These are phyloP conservation scores for Rhinoderma darwinii DNA, from an alignment of 2,113 vertebrate genomes.

Conservation along the genomic window DNA sequence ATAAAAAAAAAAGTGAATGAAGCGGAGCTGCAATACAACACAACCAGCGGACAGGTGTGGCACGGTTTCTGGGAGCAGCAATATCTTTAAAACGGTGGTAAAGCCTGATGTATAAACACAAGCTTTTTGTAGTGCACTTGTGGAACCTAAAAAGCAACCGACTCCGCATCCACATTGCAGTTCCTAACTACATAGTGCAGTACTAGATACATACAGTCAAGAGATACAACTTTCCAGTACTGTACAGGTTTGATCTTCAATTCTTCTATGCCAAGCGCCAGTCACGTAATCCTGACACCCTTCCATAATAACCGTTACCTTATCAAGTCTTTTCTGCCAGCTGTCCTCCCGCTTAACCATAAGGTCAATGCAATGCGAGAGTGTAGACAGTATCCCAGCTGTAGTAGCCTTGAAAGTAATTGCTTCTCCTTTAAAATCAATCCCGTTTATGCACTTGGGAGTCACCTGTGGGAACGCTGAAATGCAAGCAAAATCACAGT, in stretches of 20 bases:
- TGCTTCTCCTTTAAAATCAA: slow-evolving; percentile 98
- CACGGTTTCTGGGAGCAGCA: too few species aligned
- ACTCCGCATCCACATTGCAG: background rate
- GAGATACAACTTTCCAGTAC: too few species aligned
- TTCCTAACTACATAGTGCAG: background rate
- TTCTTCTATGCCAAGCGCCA: too few species aligned
- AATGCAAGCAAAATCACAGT: slow-evolving; percentile 56
- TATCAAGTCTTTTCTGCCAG: slow-evolving; percentile 96
- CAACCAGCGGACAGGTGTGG: too few species aligned
- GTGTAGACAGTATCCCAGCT: slow-evolving; percentile 93
- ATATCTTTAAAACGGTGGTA: too few species aligned
- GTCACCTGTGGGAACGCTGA: slow-evolving; percentile 86
- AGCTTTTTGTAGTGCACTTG: background rate
- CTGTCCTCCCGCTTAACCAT: slow-evolving; percentile 96
- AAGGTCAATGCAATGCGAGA: slow-evolving; percentile 96
- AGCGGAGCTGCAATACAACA: too few species aligned
- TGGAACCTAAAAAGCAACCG: background rate
- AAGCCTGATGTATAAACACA: background rate
- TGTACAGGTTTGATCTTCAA: too few species aligned
- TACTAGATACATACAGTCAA: too few species aligned
- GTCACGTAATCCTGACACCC: background rate
- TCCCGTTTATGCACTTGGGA: slow-evolving; percentile 90
- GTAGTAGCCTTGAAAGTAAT: slow-evolving; percentile 99
- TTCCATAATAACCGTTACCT: slow-evolving; percentile 75
- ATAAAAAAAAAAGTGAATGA: too few species aligned